Evolutionary conservation across 2,113 vertebrate species (phyloP).

Genomic region (Cheirogaleus medius): DNA sequence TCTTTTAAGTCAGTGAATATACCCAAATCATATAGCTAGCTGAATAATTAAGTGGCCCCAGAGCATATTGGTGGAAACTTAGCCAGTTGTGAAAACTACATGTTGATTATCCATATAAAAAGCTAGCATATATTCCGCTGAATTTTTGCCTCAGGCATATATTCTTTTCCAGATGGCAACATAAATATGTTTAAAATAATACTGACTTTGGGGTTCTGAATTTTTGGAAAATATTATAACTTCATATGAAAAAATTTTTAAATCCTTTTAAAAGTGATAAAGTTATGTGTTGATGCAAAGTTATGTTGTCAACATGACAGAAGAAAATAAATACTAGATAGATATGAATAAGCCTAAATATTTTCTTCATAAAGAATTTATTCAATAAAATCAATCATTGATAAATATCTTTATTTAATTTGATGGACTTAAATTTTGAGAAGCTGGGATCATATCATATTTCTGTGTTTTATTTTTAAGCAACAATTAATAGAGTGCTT

Average conservation of each 20-base stretch:
- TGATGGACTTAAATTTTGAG: background rate
- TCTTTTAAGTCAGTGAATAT: background rate
- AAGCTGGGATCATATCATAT: background rate
- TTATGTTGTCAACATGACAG: background rate
- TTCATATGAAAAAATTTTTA: background rate
- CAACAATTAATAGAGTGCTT: background rate
- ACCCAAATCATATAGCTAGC: background rate
- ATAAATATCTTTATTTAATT: slow-evolving; percentile 32
- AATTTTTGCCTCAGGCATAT: background rate
- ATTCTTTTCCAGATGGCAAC: background rate
- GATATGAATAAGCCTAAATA: background rate
- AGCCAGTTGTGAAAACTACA: background rate
- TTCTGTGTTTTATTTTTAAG: slow-evolving; percentile 14
- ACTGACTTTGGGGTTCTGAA: background rate
- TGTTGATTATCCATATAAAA: background rate
- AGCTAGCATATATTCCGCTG: background rate
- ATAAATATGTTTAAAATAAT: slow-evolving; percentile 12
- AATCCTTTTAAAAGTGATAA: background rate
- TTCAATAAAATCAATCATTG: slow-evolving; percentile 5
- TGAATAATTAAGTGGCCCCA: slow-evolving; percentile 9
- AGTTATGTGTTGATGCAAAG: background rate
- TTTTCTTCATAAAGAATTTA: background rate
- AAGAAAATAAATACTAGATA: slow-evolving; percentile 12
- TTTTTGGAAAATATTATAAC: slow-evolving; percentile 6
- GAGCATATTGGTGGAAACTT: background rate